A percentile compares a stretch with the other conserved stretches of the same genome.
Evolutionary conservation across 2,888 invertebrate species (phyloP).

Genomic region (Drosophila kambysellisi): DNA sequence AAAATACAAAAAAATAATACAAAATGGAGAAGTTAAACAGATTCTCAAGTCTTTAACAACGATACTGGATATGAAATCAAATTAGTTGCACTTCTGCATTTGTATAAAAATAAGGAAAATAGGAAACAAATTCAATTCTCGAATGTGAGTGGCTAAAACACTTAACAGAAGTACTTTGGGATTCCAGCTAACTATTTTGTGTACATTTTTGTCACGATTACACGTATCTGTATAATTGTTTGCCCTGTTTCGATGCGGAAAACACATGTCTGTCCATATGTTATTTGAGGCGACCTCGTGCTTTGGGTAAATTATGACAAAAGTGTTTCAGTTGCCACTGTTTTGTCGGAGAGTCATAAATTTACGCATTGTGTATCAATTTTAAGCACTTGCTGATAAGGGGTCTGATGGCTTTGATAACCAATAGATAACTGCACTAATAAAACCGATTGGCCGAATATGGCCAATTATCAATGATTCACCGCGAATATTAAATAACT

Average conservation of each 20-base stretch:
- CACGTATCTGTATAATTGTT: slow-evolving; percentile 20
- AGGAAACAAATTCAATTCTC: slow-evolving; percentile 1
- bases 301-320: slow-evolving; percentile 24
- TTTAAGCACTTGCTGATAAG: slow-evolving; percentile 32
- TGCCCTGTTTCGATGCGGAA: not conserved
- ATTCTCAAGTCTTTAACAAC: slow-evolving; percentile 1
- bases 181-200: slow-evolving; percentile 10
- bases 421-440: slow-evolving; percentile 32
- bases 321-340: slow-evolving; percentile 5
- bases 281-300: slow-evolving; percentile 2
- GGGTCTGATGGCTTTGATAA: slow-evolving; percentile 13
- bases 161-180: not conserved
- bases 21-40: slow-evolving; percentile 17
- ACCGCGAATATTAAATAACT: slow-evolving; percentile 13
- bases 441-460: slow-evolving; percentile 42
- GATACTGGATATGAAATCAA: not conserved
- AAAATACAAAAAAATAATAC: slow-evolving; percentile 4
- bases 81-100: not conserved
- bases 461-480: slow-evolving; percentile 43
- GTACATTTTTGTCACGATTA: not conserved
- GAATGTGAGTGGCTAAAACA: slow-evolving; percentile 10
- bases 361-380: slow-evolving; percentile 30
- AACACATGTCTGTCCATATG: slow-evolving; percentile 24
- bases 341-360: slow-evolving; percentile 38
- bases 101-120: not conserved